Conservation (phyloP, 2,113 vertebrate species). For the Alethe diademata region DNA sequence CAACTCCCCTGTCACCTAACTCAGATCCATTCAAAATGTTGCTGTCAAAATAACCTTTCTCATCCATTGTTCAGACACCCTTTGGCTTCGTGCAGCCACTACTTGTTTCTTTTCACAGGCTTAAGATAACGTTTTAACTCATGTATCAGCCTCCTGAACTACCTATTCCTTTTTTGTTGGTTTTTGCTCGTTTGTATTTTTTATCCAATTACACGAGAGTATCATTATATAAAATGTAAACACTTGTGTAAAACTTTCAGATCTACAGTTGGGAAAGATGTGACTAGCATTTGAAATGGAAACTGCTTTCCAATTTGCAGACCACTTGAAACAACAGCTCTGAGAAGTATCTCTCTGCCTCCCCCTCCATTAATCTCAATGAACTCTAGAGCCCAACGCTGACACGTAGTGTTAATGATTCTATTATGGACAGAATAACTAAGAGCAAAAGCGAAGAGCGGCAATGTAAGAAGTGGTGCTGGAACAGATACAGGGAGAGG, state of each 20-base stretch:
- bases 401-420: slow-evolving; percentile 47
- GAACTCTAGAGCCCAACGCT: slow-evolving; percentile 41
- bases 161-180: neutral
- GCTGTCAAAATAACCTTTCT: slow-evolving; percentile 64
- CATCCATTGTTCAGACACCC: slow-evolving; percentile 32
- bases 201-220: neutral
- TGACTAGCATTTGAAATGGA: slow-evolving; percentile 35
- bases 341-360: slow-evolving; percentile 30
- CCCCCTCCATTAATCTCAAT: slow-evolving; percentile 58
- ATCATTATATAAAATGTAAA: slow-evolving; percentile 20
- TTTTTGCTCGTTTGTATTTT: neutral
- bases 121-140: slow-evolving; percentile 46
- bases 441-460: neutral
- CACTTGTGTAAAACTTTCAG: slow-evolving; percentile 21
- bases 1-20: neutral
- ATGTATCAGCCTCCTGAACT: neutral
- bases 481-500: neutral
- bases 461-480: neutral
- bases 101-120: slow-evolving; percentile 34
- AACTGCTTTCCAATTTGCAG: slow-evolving; percentile 45
- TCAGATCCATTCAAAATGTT: slow-evolving; percentile 34
- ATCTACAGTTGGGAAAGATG: slow-evolving; percentile 8
- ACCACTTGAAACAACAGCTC: slow-evolving; percentile 54
- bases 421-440: slow-evolving; percentile 50
- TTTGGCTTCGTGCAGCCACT: neutral